Base-by-base conservation (phyloP, 2,797 vertebrate species). In the Phataginus tetradactyla region DNA sequence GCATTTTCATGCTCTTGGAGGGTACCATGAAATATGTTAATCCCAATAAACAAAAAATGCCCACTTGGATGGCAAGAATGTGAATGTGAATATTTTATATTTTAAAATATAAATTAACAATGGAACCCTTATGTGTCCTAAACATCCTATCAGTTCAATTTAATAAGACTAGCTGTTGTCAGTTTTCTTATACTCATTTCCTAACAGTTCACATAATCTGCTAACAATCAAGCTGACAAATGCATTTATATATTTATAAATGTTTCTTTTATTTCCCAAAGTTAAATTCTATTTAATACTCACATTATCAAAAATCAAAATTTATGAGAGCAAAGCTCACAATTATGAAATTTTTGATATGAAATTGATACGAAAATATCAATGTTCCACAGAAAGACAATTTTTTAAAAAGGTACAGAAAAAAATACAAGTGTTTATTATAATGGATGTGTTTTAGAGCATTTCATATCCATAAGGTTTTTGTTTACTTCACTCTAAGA, bases 41-140 rank as follows among this genome's bases (percentile, higher is more conserved):
- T 63, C 83, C 2, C 42, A 74, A 34, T 21, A 57, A 77, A 77
- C 0, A 72, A 68, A 18, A 12, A 78, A 51, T 29, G 1, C 3
- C 37, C 9, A 34, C 83, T 84, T 20, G 51, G 27, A 95, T 25
- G 7, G 14, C 45, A 49, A 80, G 13, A 69, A 68, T 79, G 21
- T 55, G n/a, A 80, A 29, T 39, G 21, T 55, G n/a, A 80, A 29
- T 39, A 80, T 72, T 59, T 74, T 61, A 53, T 21, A 59, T 37
- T 74, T 74, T 84, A 63, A 93, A 94, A 69, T 90, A 37, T 29
- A 90, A 77, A 53, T 55, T 49, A 89, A 34, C 37, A 51, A 78
- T 4, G 3, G 49, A 72, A 57, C 10, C 3, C 4, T 75, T 74
- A 68, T 29, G 4, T 57, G 4, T 57, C 7, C 51, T 34, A 66